Evolutionary conservation across 1,140 invertebrate genomes (phyloP).

Genomic region (Drosophila miranda): DNA sequence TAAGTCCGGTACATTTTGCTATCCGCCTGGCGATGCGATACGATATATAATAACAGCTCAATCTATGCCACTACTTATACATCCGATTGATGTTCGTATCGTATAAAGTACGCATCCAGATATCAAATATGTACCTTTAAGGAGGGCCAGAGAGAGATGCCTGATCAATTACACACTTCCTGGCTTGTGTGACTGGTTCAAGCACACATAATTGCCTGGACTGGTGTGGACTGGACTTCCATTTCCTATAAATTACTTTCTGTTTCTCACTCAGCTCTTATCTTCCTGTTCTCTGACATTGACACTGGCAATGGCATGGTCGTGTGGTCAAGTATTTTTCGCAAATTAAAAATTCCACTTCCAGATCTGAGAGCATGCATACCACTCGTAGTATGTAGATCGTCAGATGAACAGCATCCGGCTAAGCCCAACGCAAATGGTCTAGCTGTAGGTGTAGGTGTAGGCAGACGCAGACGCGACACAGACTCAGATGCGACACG

Average conservation of each 20-base stretch:
- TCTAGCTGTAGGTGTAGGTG: constrained; percentile 4
- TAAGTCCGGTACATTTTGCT: constrained; percentile 45
- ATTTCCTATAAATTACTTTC: constrained; percentile 56
- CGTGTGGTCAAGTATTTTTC: constrained; percentile 23
- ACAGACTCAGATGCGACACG: constrained; percentile 18
- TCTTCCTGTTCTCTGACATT: constrained; percentile 6
- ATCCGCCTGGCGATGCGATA: not conserved
- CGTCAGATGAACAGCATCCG: constrained; percentile 76
- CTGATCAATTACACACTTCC: constrained; percentile 49
- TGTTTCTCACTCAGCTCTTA: not conserved
- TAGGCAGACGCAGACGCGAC: not conserved
- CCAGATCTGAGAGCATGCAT: constrained; percentile 38
- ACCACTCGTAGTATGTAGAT: constrained; percentile 10
- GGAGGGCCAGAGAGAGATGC: not conserved
- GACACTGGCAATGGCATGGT: constrained; percentile 58
- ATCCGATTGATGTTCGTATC: constrained; percentile 22
- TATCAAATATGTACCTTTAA: not conserved
- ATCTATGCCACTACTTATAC: constrained; percentile 40
- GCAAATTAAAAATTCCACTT: constrained; percentile 74
- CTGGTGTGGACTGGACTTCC: constrained; percentile 24
- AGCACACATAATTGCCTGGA: constrained; percentile 38
- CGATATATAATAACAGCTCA: constrained; percentile 25
- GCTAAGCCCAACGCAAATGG: constrained; percentile 42
- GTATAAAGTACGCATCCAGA: constrained; percentile 28
- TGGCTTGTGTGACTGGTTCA: constrained; percentile 7